A percentile compares a stretch with the other conserved stretches of the same genome.
phyloP scores from a whole-genome alignment of 1,140 invertebrate genomes.

The Zaprionus taronus region DNA sequence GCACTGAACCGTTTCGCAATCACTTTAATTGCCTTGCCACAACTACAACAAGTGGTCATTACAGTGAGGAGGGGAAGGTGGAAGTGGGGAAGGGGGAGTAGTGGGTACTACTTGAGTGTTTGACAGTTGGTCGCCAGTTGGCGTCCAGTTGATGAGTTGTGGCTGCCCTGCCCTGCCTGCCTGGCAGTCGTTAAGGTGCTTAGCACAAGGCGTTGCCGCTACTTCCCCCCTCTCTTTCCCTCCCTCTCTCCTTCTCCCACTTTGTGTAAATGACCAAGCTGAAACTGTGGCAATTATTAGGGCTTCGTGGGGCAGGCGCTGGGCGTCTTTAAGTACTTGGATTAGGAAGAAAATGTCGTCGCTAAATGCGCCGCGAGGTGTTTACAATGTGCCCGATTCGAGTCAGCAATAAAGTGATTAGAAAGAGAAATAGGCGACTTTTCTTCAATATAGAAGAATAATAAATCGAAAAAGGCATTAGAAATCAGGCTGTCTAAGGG shows the following conservation, averaged over 20 bases:
- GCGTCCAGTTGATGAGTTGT: slow-evolving; percentile 23
- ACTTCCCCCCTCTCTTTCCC: not conserved
- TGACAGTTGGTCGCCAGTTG: slow-evolving; percentile 27
- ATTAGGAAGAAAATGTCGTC: slow-evolving; percentile 11
- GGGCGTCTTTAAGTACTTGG: slow-evolving; percentile 7
- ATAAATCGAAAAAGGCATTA: not conserved
- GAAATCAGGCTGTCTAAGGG: not conserved
- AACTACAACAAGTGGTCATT: slow-evolving; percentile 68
- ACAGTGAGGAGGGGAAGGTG: slow-evolving; percentile 17
- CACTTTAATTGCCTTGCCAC: slow-evolving; percentile 70
- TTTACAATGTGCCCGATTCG: slow-evolving; percentile 3
- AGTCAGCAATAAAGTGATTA: slow-evolving; percentile 7
- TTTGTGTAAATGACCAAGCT: not conserved
- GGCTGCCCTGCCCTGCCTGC: not conserved
- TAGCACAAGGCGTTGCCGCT: slow-evolving; percentile 35
- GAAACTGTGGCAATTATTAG: slow-evolving; percentile 11
- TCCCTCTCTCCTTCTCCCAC: too few species aligned
- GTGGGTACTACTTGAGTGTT: slow-evolving; percentile 63
- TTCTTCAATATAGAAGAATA: not conserved
- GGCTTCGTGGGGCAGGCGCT: slow-evolving; percentile 5
- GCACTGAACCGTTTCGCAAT: slow-evolving; percentile 45
- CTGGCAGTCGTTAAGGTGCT: slow-evolving; percentile 74
- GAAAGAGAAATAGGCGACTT: not conserved
- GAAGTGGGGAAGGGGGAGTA: not conserved
- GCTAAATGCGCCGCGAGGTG: slow-evolving; percentile 19